Evolutionary conservation across 2,797 vertebrate genomes (phyloP), one percentile per base, ranked within the genome.

Genomic region (Spondyliosoma cantharus): DNA sequence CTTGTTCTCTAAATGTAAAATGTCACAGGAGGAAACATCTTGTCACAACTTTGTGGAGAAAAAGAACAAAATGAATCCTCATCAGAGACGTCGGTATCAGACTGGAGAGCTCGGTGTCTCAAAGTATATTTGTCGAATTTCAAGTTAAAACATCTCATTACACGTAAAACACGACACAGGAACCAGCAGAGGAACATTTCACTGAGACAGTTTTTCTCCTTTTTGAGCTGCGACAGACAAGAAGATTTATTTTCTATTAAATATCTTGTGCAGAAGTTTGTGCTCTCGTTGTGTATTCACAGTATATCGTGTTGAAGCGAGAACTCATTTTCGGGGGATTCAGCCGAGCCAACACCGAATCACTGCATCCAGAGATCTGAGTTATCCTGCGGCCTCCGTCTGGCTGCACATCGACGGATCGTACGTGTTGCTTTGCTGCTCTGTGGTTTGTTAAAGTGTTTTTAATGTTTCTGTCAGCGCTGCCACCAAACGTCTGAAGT

Each of bases 401-500:
- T 37, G 37, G 37, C 58, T 43, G 42, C 19, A 48, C 22, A 70
- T 27, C 45, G 6, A 67, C 42, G 42, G 25, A 27, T 52, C 5
- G 65, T 54, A 70, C 59, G 37, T 50, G 76, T 56, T 29, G 52
- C 49, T 69, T 15, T 65, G 52, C 64, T 57, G 2, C 66, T 73
- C 58, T 86, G 89, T 27, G 73, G 83, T 87, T 72, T 43, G 43
- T 66, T 71, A 49, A 3, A 16, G 17, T 72, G 29, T 6, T n/a
- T 57, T 65, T 68, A 74, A 69, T 72, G 57, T 65, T 67, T 76
- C 78, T 80, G 43, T 71, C 68, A 56, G 13, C 70, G 54, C 6
- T 42, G 22, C 71, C 62, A 54, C 42, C 54, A 9, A 61, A 46
- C 64, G 61, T 71, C 58, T 58, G 37, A 57, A 60, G 54, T 22